These are phyloP conservation scores for Arnoldichthys spilopterus DNA, from an alignment of 2,797 vertebrate species.

Conservation along the genomic window DNA sequence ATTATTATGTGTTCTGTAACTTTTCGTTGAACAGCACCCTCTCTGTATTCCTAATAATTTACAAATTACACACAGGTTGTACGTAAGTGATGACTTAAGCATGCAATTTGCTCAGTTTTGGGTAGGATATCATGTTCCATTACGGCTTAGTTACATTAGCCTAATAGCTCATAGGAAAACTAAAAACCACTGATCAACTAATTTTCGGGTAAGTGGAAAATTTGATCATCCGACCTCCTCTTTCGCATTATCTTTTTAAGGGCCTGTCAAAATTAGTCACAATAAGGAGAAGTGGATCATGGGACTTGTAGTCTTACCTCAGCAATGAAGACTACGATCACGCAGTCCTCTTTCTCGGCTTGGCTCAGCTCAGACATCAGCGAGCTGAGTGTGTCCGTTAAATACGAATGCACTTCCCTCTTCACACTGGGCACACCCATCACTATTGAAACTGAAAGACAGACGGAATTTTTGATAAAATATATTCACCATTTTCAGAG, in stretches of 20 bases:
- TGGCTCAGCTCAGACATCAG: conserved; percentile 93
- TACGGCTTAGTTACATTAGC: neutral
- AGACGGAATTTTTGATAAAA: neutral
- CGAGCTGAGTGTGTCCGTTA: conserved; percentile 93
- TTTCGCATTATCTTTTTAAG: neutral
- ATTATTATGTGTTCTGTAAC: too few relatives aligned
- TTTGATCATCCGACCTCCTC: too few relatives aligned
- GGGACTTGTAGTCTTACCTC: conserved; percentile 80
- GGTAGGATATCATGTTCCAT: neutral
- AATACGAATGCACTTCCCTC: conserved; percentile 94
- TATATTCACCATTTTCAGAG: too few relatives aligned
- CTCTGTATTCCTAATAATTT: too few relatives aligned
- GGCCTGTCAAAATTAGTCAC: neutral
- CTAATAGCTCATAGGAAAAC: neutral
- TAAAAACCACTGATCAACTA: too few relatives aligned
- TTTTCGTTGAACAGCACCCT: too few relatives aligned
- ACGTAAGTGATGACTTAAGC: too few relatives aligned
- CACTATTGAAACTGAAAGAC: conserved; percentile 89
- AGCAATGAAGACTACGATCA: conserved; percentile 96
- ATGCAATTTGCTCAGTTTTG: neutral
- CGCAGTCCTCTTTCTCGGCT: conserved; percentile 92
- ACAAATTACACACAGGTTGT: too few relatives aligned
- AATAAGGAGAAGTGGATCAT: neutral
- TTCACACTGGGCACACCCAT: conserved; percentile 97
- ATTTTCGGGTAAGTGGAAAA: too few relatives aligned